Percentiles rank a stretch among this genome's conserved stretches.
phyloP scores from a whole-genome alignment of 2,888 invertebrate genomes.

The Eupithecia tripunctaria region DNA sequence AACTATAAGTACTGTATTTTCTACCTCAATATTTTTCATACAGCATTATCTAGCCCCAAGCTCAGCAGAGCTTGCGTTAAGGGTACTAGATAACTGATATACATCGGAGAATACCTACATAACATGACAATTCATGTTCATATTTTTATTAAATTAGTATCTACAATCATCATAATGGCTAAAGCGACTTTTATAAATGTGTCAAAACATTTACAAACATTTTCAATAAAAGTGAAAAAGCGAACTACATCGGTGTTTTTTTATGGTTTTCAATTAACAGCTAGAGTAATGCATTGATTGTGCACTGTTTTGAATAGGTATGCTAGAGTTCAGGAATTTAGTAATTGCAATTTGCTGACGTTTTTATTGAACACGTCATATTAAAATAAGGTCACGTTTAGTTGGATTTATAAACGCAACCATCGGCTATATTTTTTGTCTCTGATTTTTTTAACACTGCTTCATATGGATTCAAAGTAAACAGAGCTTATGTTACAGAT shows the following conservation, averaged over 20 bases:
- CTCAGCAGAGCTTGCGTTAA: too few species aligned
- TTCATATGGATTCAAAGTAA: neutral
- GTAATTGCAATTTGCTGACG: constrained; percentile 1
- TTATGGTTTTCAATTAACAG: neutral
- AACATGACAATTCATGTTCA: too few species aligned
- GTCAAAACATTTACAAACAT: too few species aligned
- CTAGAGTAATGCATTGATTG: neutral
- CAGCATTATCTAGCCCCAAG: neutral
- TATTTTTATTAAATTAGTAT: too few species aligned
- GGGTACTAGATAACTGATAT: too few species aligned
- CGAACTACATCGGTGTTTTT: neutral
- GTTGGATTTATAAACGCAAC: neutral
- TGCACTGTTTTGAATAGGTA: neutral
- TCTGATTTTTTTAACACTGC: neutral
- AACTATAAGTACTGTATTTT: neutral
- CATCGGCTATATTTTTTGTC: neutral
- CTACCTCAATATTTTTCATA: neutral
- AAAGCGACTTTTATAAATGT: neutral
- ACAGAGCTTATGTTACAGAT: neutral
- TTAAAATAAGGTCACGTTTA: neutral
- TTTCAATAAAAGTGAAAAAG: neutral
- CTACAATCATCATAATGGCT: neutral
- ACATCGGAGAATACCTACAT: too few species aligned
- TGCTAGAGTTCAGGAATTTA: neutral
- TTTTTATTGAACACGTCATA: neutral